Evolutionary conservation across 2,888 invertebrate species (phyloP).

Genomic region (Camponotus fellah): DNA sequence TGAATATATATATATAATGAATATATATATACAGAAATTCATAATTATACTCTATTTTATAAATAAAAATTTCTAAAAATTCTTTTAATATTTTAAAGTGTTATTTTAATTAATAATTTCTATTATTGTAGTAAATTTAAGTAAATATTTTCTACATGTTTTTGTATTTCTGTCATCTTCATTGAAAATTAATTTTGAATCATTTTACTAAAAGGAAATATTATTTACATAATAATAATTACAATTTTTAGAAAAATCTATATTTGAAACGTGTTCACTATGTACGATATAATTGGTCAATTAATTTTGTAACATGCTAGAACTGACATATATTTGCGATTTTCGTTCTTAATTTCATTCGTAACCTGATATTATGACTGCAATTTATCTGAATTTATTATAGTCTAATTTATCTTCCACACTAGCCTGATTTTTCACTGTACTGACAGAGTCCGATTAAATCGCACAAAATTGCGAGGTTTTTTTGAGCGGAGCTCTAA

Average conservation of each 20-base stretch:
- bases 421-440: slow-evolving; percentile 9
- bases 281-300: neutral
- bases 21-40: too few relatives aligned
- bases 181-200: too few relatives aligned
- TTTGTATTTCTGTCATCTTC: too few relatives aligned
- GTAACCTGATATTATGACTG: neutral
- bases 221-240: too few relatives aligned
- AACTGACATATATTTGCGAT: neutral
- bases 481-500: neutral
- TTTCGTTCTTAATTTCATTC: slow-evolving; percentile 4
- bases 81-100: too few relatives aligned
- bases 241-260: neutral
- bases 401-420: slow-evolving; percentile 8
- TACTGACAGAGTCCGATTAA: slow-evolving; percentile 8
- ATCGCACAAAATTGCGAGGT: neutral
- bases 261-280: neutral
- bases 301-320: neutral
- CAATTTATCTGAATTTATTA: slow-evolving; percentile 38
- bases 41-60: too few relatives aligned
- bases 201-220: too few relatives aligned
- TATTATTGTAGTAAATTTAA: too few relatives aligned
- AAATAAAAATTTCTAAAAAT: too few relatives aligned
- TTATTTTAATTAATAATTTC: too few relatives aligned
- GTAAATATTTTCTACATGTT: too few relatives aligned
- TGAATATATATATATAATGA: too few relatives aligned